A percentile compares a stretch with the other conserved stretches of the same genome.
These are phyloP conservation scores for Eurypyga helias DNA, from an alignment of 2,113 vertebrate genomes.

Conservation along the genomic window DNA sequence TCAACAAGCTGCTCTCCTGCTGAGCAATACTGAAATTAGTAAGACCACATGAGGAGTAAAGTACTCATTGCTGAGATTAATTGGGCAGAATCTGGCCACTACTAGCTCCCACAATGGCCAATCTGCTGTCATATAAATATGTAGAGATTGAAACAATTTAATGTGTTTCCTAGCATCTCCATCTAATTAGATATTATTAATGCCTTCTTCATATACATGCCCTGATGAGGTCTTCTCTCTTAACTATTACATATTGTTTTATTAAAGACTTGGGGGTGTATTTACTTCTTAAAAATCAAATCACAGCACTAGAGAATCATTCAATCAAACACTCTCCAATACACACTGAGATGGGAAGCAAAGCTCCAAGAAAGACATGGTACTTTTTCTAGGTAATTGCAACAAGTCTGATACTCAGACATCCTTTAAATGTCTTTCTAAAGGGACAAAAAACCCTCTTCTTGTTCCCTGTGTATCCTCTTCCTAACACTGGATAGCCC, in stretches of 20 bases:
- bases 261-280: not conserved
- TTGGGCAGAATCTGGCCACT: conserved; percentile 30
- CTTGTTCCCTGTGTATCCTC: not conserved
- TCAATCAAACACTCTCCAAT: not conserved
- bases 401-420: not conserved
- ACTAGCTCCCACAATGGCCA: conserved; percentile 4
- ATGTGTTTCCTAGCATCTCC: not conserved
- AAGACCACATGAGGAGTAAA: conserved; percentile 10
- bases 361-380: not conserved
- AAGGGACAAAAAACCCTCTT: not conserved
- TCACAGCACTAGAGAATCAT: not conserved
- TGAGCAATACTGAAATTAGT: conserved; percentile 30
- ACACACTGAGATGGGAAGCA: not conserved
- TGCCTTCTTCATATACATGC: not conserved
- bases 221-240: not conserved
- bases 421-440: not conserved
- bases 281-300: not conserved
- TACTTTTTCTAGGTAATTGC: not conserved
- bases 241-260: not conserved
- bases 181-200: not conserved
- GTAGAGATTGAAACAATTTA: not conserved
- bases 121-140: not conserved
- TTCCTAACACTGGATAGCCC: not conserved
- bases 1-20: conserved; percentile 42
- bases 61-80: conserved; percentile 1